Conservation (phyloP, 1,140 invertebrate genomes). For the Drusus annulatus region DNA sequence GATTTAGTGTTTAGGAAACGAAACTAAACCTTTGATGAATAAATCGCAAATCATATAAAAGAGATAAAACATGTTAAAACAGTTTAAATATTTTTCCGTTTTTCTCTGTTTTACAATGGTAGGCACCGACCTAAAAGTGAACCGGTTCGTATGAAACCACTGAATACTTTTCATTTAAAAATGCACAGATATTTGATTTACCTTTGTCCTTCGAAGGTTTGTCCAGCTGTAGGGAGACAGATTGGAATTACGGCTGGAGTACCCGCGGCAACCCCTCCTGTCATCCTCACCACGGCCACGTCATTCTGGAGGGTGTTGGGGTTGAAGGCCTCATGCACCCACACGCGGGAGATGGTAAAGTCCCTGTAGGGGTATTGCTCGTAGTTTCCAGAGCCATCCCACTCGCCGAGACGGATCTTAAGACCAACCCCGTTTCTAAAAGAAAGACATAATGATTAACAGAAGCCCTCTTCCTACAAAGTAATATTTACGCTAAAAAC, state of each 20-base stretch:
- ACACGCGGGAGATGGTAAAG: slow-evolving; percentile 71
- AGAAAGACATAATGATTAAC: slow-evolving; percentile 4
- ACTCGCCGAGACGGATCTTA: slow-evolving; percentile 80
- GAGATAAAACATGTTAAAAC: too few relatives aligned
- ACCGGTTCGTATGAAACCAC: too few relatives aligned
- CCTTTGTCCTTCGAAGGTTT: slow-evolving; percentile 75
- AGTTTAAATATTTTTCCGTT: too few relatives aligned
- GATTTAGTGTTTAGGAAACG: too few relatives aligned
- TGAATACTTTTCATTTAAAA: too few relatives aligned
- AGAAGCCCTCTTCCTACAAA: too few relatives aligned
- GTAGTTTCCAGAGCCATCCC: slow-evolving; percentile 75
- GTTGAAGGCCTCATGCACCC: slow-evolving; percentile 78
- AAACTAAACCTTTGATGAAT: too few relatives aligned
- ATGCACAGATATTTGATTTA: slow-evolving; percentile 56
- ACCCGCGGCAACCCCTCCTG: slow-evolving; percentile 70
- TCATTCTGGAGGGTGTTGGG: slow-evolving; percentile 79
- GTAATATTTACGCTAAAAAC: too few relatives aligned
- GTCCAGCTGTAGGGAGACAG: slow-evolving; percentile 75
- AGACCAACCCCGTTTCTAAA: slow-evolving; percentile 62
- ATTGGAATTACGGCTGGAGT: slow-evolving; percentile 80
- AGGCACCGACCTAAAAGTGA: too few relatives aligned
- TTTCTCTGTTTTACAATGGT: too few relatives aligned
- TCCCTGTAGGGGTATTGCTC: slow-evolving; percentile 77
- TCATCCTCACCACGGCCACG: slow-evolving; percentile 77
- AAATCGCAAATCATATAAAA: too few relatives aligned